Evolutionary conservation across 2,113 vertebrate genomes (phyloP).

Genomic region (Takifugu bimaculatus): DNA sequence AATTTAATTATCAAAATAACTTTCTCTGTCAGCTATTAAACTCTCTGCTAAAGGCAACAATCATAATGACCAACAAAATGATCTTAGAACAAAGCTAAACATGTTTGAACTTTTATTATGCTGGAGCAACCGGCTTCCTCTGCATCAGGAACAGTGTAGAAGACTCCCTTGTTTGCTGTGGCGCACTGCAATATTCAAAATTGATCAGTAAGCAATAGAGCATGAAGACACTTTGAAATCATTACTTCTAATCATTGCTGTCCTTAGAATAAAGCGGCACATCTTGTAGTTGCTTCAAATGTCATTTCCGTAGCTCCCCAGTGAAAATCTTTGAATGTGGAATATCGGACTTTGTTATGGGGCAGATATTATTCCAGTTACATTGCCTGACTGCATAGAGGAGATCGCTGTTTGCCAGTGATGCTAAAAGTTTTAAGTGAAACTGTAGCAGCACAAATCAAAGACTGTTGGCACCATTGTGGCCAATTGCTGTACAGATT

Average conservation of each 20-base stretch:
- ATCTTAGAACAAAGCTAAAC: background rate
- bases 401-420: too few relatives aligned
- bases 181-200: constrained; percentile 8
- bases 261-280: background rate
- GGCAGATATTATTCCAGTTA: background rate
- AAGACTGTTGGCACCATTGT: too few relatives aligned
- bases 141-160: background rate
- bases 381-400: background rate
- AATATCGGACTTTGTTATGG: background rate
- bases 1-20: too few relatives aligned
- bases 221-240: background rate
- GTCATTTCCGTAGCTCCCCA: background rate
- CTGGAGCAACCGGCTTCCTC: background rate
- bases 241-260: background rate
- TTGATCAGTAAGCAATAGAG: constrained; percentile 7
- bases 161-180: constrained; percentile 14
- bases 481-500: too few relatives aligned
- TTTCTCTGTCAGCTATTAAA: too few relatives aligned
- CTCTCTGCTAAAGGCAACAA: background rate
- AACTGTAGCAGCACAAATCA: too few relatives aligned
- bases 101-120: background rate
- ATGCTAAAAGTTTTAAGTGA: too few relatives aligned
- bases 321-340: constrained; percentile 4
- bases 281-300: background rate
- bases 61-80: background rate